phyloP scores from a whole-genome alignment of 2,797 vertebrate species.

The Halcyon smyrnensis region DNA sequence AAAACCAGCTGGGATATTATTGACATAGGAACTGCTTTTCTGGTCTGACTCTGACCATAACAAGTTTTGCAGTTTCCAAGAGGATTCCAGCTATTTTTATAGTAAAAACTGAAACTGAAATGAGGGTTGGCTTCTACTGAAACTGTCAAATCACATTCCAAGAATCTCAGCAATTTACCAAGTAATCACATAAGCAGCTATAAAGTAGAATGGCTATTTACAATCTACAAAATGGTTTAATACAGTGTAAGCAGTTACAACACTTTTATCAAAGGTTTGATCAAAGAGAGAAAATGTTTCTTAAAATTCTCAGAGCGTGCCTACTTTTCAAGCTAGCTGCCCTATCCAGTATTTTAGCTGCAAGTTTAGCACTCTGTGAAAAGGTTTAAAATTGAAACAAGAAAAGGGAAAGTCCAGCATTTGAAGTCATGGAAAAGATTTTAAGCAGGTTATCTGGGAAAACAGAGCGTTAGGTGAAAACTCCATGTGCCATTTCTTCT shows the following conservation, averaged over 20 bases:
- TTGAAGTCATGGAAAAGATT: neutral
- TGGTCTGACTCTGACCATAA: slow-evolving; percentile 39
- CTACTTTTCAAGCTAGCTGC: slow-evolving; percentile 23
- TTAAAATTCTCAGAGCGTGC: neutral
- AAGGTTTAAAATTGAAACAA: neutral
- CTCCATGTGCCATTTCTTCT: neutral
- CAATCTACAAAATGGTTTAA: slow-evolving; percentile 63
- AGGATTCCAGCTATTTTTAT: slow-evolving; percentile 30
- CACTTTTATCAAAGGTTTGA: slow-evolving; percentile 44
- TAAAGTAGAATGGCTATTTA: slow-evolving; percentile 65
- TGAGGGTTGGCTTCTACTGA: slow-evolving; percentile 49
- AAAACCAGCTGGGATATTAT: slow-evolving; percentile 35
- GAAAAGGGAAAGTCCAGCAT: neutral
- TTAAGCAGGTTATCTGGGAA: neutral
- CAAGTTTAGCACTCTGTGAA: neutral
- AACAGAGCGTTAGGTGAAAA: neutral
- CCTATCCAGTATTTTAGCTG: neutral
- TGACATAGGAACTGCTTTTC: slow-evolving; percentile 27
- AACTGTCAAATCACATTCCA: slow-evolving; percentile 63
- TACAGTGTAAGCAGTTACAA: slow-evolving; percentile 51
- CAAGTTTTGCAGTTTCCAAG: slow-evolving; percentile 33
- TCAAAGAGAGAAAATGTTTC: slow-evolving; percentile 59
- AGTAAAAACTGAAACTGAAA: slow-evolving; percentile 55
- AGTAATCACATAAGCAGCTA: slow-evolving; percentile 15
- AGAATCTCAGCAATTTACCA: slow-evolving; percentile 57